phyloP scores from a whole-genome alignment of 2,888 invertebrate species.

The Melanophora roralis region DNA sequence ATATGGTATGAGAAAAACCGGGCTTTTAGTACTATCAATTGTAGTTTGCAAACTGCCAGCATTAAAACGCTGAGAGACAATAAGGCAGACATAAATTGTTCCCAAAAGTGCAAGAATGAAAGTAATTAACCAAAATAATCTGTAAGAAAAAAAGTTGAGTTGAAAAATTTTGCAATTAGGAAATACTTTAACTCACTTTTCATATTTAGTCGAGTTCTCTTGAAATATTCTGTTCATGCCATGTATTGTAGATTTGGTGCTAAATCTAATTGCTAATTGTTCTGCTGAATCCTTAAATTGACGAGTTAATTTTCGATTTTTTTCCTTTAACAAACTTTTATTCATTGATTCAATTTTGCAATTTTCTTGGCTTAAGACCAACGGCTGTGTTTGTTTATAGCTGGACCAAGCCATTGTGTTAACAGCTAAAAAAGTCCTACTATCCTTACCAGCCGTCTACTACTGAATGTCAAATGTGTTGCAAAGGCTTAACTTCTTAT shows the following conservation, averaged over 20 bases:
- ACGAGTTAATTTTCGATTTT: neutral
- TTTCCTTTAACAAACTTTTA: neutral
- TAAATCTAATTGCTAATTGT: constrained; percentile 68
- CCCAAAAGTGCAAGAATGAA: constrained; percentile 71
- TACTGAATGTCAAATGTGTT: too few species aligned
- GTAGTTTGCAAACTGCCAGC: constrained; percentile 73
- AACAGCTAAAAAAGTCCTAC: too few species aligned
- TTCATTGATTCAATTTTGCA: neutral
- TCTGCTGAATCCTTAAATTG: constrained; percentile 52
- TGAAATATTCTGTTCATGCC: constrained; percentile 71
- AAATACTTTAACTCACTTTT: constrained; percentile 59
- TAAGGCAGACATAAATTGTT: constrained; percentile 71
- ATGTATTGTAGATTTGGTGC: constrained; percentile 72
- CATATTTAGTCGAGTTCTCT: constrained; percentile 61
- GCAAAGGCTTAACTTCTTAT: too few species aligned
- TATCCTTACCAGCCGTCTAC: too few species aligned
- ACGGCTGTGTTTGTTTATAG: constrained; percentile 60
- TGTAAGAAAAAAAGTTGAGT: too few species aligned
- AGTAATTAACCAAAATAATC: constrained; percentile 71
- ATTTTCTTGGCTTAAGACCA: constrained; percentile 42
- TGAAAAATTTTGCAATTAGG: too few species aligned
- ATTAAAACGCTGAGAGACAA: constrained; percentile 72
- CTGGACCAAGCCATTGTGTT: constrained; percentile 38
- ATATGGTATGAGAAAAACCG: constrained; percentile 73
- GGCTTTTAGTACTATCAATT: constrained; percentile 73